Base-by-base conservation (phyloP, 1,140 invertebrate genomes). In the Brevipalpus yothersi region DNA sequence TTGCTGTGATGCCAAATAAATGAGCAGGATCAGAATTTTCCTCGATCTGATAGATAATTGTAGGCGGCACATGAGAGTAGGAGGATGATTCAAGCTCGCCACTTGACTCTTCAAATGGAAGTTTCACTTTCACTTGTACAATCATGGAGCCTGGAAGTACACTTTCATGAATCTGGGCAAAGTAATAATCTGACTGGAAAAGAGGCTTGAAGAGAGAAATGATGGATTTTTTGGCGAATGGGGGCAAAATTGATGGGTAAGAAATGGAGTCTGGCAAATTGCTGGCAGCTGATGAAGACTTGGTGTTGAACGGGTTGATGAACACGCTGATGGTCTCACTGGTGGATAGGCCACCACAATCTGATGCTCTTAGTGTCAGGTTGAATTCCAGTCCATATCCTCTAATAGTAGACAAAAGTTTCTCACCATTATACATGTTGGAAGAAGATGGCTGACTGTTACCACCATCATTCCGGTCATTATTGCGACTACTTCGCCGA, bases 161-260 rank as follows among this genome's bases (percentile, higher is more conserved):
- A 1, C 82, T 84, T 77, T 96, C 92, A 0, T 82, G 79, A 10
- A 95, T 78, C 63, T 81, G 80, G 15, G 86, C 83, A 68, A 88
- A 82, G 68, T 93, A 94, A 51, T 87, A 77, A 70, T 88, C 81
- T 61, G 83, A 78, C 63, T 83, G 83, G 71, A 95, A 95, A 40
- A 19, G 12, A 17, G 42, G 21, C 21, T 19, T 21, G 7, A 21
- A 55, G 11, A 15, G 15, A 31, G 21, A 19, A 39, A 21, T 19
- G 21, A 19, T 55, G 9, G 53, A 55, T 41, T 51, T 51, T 51
- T 51, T 51, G 21, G n/a, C n/a, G 21, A 51, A 19, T 19, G n/a
- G 49, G 49, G 21, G 21, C 2, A 19, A 19, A 17, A 19, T 51
- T 19, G 49, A n/a, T 51, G 49, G 21, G n/a, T n/a, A 51, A n/a